phyloP scores from a whole-genome alignment of 2,797 vertebrate species.

The Sebastolobus alascanus region DNA sequence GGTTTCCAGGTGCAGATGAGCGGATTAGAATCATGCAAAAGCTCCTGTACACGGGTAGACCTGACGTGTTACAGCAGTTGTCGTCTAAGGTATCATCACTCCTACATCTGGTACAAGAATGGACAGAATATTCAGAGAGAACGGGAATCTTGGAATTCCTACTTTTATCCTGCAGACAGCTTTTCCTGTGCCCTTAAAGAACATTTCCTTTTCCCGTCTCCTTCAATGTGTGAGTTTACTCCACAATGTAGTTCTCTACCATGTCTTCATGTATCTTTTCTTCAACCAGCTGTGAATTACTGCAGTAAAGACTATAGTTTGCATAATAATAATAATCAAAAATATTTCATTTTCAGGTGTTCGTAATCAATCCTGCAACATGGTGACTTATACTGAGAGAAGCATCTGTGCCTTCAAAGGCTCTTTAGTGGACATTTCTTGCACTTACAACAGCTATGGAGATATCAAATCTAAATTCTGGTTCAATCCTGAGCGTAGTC shows the following conservation, averaged over 20 bases:
- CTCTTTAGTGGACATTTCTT: neutral
- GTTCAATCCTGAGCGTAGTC: neutral
- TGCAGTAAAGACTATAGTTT: no score
- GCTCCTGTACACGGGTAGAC: accelerated
- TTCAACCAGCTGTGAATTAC: no score
- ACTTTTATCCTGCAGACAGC: neutral
- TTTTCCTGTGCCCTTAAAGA: constrained; percentile 27
- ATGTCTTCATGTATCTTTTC: no score
- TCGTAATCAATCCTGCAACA: accelerated
- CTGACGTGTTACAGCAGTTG: constrained; percentile 19
- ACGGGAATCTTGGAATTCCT: no score
- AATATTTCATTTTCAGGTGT: neutral
- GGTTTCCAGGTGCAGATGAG: constrained; percentile 27
- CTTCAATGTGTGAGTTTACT: constrained; percentile 35
- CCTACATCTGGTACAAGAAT: constrained; percentile 38
- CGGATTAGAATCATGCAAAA: no score
- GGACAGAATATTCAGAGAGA: no score
- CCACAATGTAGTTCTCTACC: no score
- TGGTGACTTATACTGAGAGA: neutral
- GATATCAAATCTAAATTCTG: accelerated
- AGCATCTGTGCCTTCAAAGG: neutral
- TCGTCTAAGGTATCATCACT: neutral
- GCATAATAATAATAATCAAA: accelerated
- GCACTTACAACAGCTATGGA: accelerated
- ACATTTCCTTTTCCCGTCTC: neutral